Evolutionary conservation across 2,797 vertebrate species (phyloP), one percentile per base, ranked within the genome.

Genomic region (Phalanger gymnotis): DNA sequence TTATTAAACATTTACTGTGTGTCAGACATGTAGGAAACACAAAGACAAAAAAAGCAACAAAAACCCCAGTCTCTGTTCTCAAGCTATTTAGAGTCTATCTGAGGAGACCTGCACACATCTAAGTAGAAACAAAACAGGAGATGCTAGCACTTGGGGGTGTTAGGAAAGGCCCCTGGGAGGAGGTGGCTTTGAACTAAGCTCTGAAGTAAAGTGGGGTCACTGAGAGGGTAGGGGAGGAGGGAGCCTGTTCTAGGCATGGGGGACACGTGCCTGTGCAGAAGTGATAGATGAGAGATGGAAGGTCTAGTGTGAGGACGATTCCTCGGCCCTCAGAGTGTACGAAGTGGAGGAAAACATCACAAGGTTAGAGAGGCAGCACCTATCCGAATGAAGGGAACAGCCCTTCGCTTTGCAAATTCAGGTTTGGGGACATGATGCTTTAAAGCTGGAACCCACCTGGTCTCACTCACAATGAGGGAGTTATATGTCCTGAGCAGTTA

Each of bases 371-470:
- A n/a, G 61, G 61, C 61, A 2, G n/a, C 61, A 81, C n/a, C 19
- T 28, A 22, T 90, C 16, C 40, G 6, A 61, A 34, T 34, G 58
- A 61, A 61, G 31, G 58, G 31, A 61, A 40, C 34, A 73, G 66
- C 89, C 66, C 95, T 96, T 97, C 92, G 81, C 93, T 95, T 94
- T 47, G 89, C 95, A 95, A 94, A 55, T 34, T 93, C 87, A 53
- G 93, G 9, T 58, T 97, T 40, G 30, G 51, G 5, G 95, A 96
- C 93, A 94, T 92, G 96, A 92, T 90, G 57, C 92, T 97, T 96
- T 96, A 89, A 94, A 92, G 92, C 93, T 81, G 87, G 91, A 25
- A 93, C 94, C 95, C 97, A 97, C 97, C 97, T 97, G 97, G 93
- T 96, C 95, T 52, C 19, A 22, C n/a, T 40, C 7, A 40, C 73